Evolutionary conservation across 1,140 invertebrate genomes (phyloP).

Genomic region (Drosophila bocqueti): DNA sequence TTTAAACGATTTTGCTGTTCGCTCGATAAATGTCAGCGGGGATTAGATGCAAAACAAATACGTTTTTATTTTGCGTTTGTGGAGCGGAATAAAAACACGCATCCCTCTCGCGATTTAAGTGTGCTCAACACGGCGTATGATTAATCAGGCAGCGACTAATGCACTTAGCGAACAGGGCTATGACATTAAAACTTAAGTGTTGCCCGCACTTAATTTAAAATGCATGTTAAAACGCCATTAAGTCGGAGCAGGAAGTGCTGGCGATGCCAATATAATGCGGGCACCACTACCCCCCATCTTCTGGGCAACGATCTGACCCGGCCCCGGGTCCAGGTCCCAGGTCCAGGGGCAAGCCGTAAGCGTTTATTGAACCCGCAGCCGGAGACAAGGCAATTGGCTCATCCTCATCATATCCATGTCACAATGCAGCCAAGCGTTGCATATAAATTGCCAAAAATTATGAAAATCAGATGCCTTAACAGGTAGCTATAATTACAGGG

Average conservation of each 20-base stretch:
- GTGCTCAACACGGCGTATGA: conserved; percentile 54
- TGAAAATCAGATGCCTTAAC: conserved; percentile 55
- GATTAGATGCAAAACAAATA: conserved; percentile 44
- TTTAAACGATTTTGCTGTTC: conserved; percentile 22
- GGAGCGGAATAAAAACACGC: conserved; percentile 6
- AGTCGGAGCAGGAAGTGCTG: conserved; percentile 66
- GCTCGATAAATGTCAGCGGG: conserved; percentile 36
- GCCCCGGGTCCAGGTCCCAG: conserved; percentile 9
- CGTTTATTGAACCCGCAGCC: conserved; percentile 64
- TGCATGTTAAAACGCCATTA: conserved; percentile 77
- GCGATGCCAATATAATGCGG: conserved; percentile 33
- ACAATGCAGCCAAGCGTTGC: conserved; percentile 64
- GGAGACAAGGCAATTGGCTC: conserved; percentile 43
- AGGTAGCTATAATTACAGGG: conserved; percentile 71
- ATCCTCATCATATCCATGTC: conserved; percentile 37
- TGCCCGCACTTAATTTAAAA: conserved; percentile 74
- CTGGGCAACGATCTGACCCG: conserved; percentile 32
- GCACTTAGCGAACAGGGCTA: conserved; percentile 61
- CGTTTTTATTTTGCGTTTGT: conserved; percentile 13
- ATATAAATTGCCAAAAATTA: conserved; percentile 73
- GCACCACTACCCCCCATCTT: conserved; percentile 29
- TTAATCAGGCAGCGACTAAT: conserved; percentile 66
- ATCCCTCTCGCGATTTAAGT: not conserved
- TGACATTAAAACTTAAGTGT: conserved; percentile 73
- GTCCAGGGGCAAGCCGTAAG: conserved; percentile 27